These are phyloP conservation scores for Oreonectes daqikongensis DNA, from an alignment of 2,797 vertebrate genomes.

Conservation along the genomic window DNA sequence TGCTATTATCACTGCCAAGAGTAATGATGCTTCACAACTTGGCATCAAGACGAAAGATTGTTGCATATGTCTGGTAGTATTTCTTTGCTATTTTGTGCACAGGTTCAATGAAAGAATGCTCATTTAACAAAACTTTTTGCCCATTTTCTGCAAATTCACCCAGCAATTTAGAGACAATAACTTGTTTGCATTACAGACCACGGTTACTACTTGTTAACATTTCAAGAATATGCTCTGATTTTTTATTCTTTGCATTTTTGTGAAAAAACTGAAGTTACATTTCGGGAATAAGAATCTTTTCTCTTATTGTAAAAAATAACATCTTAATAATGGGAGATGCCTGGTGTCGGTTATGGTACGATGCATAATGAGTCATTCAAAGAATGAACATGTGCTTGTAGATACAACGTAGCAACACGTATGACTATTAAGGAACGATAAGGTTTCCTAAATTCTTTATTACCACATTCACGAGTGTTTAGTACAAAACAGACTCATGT, in stretches of 20 bases:
- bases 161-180: neutral
- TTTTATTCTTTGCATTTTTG: neutral
- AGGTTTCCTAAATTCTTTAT: slow-evolving; percentile 13
- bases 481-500: neutral
- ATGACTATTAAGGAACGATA: slow-evolving; percentile 1
- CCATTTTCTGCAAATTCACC: neutral
- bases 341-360: slow-evolving; percentile 19
- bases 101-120: neutral
- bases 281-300: neutral
- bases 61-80: slow-evolving; percentile 8
- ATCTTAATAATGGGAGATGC: slow-evolving; percentile 10
- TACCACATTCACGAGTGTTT: neutral
- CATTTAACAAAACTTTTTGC: neutral
- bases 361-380: neutral
- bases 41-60: neutral
- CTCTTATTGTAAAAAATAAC: neutral
- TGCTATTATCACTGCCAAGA: slow-evolving; percentile 40
- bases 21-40: slow-evolving; percentile 3
- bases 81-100: slow-evolving; percentile 6
- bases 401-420: neutral
- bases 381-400: neutral
- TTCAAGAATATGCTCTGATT: neutral
- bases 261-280: neutral
- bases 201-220: neutral
- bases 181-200: neutral